phyloP scores from a whole-genome alignment of 1,140 invertebrate genomes.

The Carposina sasakii region DNA sequence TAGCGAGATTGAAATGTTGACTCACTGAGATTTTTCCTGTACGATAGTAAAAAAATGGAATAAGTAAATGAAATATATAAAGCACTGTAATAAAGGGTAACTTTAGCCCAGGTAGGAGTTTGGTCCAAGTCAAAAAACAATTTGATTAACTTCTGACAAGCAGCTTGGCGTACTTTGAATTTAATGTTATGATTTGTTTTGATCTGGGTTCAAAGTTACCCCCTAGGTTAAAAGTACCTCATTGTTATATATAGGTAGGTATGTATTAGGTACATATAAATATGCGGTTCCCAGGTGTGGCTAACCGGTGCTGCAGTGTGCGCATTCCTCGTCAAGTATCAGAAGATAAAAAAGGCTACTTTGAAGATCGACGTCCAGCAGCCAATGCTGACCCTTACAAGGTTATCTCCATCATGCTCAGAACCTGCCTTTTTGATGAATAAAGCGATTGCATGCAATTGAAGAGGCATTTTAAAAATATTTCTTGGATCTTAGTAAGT shows the following conservation, averaged over 20 bases:
- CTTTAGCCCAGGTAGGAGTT: no score
- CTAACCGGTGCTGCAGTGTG: conserved; percentile 84
- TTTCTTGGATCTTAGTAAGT: no score
- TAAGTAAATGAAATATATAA: no score
- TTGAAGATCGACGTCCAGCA: conserved; percentile 94
- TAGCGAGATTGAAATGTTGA: not conserved
- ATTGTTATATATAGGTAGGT: no score
- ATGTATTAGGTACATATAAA: no score
- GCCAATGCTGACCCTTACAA: conserved; percentile 95
- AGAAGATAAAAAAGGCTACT: conserved; percentile 90
- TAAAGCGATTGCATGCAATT: conserved; percentile 27
- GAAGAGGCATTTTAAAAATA: no score
- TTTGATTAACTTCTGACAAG: no score
- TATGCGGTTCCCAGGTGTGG: no score
- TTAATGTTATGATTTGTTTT: no score
- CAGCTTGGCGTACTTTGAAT: no score
- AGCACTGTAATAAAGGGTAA: no score
- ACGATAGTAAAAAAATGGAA: not conserved
- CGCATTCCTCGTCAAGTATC: conserved; percentile 88
- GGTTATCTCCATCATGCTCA: conserved; percentile 80
- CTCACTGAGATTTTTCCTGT: not conserved
- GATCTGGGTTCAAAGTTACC: not conserved
- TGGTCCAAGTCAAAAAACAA: no score
- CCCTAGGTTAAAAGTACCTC: not conserved
- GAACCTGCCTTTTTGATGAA: conserved; percentile 74